These are phyloP conservation scores for Theodoxus fluviatilis DNA, from an alignment of 2,888 invertebrate species.

Conservation along the genomic window DNA sequence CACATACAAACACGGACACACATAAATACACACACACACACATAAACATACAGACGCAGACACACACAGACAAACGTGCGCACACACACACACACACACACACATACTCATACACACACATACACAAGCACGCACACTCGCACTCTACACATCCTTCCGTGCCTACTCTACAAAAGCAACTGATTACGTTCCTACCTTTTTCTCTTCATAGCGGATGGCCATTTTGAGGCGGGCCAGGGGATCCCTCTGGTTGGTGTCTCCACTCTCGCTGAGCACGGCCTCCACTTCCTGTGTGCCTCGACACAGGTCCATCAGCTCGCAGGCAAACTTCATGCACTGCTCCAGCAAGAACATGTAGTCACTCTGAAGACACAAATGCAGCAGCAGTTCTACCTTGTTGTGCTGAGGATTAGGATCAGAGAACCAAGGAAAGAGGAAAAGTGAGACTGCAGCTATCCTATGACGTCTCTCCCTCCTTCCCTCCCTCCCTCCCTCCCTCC, in stretches of 20 bases:
- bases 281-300: constrained; percentile 78
- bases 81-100: too few relatives aligned
- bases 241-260: constrained; percentile 68
- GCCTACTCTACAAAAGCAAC: not conserved
- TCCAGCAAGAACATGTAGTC: constrained; percentile 72
- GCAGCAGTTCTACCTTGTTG: not conserved
- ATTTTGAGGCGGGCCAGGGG: constrained; percentile 74
- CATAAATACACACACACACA: too few relatives aligned
- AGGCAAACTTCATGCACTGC: constrained; percentile 67
- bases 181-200: constrained; percentile 66
- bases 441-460: not conserved
- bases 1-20: too few relatives aligned
- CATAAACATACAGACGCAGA: too few relatives aligned
- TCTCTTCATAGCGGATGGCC: constrained; percentile 76
- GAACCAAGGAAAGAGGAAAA: not conserved
- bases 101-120: too few relatives aligned
- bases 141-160: not conserved
- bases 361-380: constrained; percentile 62
- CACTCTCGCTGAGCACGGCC: constrained; percentile 72
- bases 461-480: not conserved
- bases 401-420: not conserved
- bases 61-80: too few relatives aligned
- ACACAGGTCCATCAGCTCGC: constrained; percentile 70
- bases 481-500: too few relatives aligned
- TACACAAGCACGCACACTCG: not conserved